A percentile compares a stretch with the other conserved stretches of the same genome.
These are phyloP conservation scores for Eristalinus sepulchralis DNA, from an alignment of 2,888 invertebrate genomes.

Conservation along the genomic window DNA sequence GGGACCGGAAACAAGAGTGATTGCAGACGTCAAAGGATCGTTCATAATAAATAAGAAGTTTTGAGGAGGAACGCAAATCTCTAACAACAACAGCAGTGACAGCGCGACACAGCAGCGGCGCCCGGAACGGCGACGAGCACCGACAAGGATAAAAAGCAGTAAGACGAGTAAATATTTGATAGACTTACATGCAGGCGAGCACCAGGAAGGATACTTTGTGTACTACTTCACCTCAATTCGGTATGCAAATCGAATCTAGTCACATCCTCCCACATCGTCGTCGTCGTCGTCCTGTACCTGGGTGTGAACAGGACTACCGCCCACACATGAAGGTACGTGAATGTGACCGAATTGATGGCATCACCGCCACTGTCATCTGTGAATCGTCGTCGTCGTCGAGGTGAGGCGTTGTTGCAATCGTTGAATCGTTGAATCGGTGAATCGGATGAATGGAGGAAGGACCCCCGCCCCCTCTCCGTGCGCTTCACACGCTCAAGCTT, in stretches of 20 bases:
- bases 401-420: neutral
- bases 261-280: slow-evolving; percentile 36
- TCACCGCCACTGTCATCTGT: slow-evolving; percentile 21
- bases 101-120: neutral
- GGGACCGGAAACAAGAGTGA: slow-evolving; percentile 42
- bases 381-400: neutral
- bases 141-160: slow-evolving; percentile 10
- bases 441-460: slow-evolving; percentile 7
- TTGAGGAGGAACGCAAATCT: neutral
- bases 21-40: slow-evolving; percentile 68
- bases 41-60: slow-evolving; percentile 66
- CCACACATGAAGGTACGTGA: neutral
- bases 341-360: slow-evolving; percentile 62
- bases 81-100: neutral
- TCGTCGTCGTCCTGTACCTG: neutral
- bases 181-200: slow-evolving; percentile 60
- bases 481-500: slow-evolving; percentile 37
- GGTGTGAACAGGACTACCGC: neutral
- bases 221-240: slow-evolving; percentile 69
- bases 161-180: slow-evolving; percentile 64
- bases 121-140: neutral
- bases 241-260: slow-evolving; percentile 71
- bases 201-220: slow-evolving; percentile 65
- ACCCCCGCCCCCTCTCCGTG: neutral
- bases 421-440: slow-evolving; percentile 22